Conservation (phyloP, 2,113 vertebrate species). For the Caretta caretta region DNA sequence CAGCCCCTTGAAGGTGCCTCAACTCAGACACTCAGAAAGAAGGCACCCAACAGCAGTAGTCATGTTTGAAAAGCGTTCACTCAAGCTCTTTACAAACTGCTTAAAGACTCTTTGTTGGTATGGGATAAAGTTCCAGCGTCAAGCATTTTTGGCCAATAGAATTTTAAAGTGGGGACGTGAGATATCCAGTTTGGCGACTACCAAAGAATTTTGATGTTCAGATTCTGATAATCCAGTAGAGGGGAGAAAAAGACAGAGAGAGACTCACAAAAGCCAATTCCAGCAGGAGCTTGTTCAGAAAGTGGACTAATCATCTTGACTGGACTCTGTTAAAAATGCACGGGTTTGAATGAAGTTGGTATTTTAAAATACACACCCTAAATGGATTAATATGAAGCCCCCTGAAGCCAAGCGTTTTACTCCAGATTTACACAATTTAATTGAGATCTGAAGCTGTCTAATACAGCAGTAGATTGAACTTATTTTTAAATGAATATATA, state of each 20-base stretch:
- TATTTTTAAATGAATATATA: neutral
- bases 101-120: neutral
- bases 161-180: neutral
- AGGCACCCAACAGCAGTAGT: neutral
- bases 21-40: neutral
- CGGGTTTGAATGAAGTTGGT: neutral
- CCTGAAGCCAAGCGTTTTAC: neutral
- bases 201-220: fast-evolving
- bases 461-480: neutral
- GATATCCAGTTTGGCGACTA: neutral
- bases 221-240: neutral
- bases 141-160: neutral
- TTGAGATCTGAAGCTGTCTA: neutral
- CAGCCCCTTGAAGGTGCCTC: neutral
- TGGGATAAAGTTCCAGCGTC: neutral
- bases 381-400: neutral
- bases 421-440: neutral
- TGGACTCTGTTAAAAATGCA: neutral
- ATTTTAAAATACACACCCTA: neutral
- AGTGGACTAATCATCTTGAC: neutral
- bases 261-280: neutral
- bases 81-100: too few relatives aligned
- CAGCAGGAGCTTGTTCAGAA: fast-evolving
- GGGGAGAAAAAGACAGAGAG: neutral
- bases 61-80: neutral